Base-by-base conservation (phyloP, 1,140 invertebrate genomes). In the Lethocerus indicus region DNA sequence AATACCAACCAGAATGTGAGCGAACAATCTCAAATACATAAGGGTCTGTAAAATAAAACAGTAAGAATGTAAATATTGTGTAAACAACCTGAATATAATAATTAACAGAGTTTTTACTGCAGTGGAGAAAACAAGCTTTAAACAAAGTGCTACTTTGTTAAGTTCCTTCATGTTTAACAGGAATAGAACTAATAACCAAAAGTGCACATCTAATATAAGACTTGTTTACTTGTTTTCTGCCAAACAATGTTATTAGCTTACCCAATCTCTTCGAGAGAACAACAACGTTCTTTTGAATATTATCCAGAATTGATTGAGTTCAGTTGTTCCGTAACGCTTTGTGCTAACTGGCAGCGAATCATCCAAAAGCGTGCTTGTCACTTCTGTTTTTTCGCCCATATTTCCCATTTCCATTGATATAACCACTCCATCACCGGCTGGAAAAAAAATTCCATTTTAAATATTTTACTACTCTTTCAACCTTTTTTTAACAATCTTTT, bases 11-110 rank as follows among this genome's bases (percentile, higher is more conserved):
- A 89, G 67, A 29, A 95, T 75, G 62, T 95, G 90, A 7, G 90
- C 90, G 65, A 92, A 87, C 29, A 97, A 69, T 57, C 92, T 77
- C 49, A 96, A 74, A 58, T 91, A 88, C 74, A 94, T 96, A 46
- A 96, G 71, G 27, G 91, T 95, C 91, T 94, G 67, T 26, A 74
- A 73, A 52, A 58, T 52, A 55, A 43, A 55, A 46, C n/a, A n/a
- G n/a, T n/a, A n/a, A n/a, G n/a, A n/a, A n/a, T n/a, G n/a, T n/a
- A n/a, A n/a, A n/a, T n/a, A n/a, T n/a, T n/a, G n/a, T n/a, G n/a
- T n/a, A n/a, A n/a, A n/a, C n/a, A n/a, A n/a, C n/a, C n/a, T n/a
- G n/a, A n/a, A n/a, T n/a, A n/a, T n/a, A n/a, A n/a, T n/a, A n/a
- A n/a, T n/a, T n/a, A n/a, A n/a, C n/a, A n/a, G n/a, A n/a, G n/a